These are phyloP conservation scores for Formica aserva DNA, from an alignment of 2,888 invertebrate species.

Conservation along the genomic window DNA sequence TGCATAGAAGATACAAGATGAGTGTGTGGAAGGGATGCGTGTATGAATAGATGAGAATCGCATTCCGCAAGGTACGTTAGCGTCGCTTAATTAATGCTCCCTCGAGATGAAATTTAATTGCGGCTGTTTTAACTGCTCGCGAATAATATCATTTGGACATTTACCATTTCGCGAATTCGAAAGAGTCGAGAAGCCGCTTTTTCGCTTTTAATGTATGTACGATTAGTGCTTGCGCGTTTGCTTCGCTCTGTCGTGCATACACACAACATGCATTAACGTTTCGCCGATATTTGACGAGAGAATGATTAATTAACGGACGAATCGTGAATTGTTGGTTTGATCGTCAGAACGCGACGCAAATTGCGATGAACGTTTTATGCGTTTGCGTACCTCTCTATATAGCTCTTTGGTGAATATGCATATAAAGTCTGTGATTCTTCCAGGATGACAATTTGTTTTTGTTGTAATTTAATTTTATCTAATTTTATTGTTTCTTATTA, in stretches of 20 bases:
- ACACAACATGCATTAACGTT: slow-evolving; percentile 21
- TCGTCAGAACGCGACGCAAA: slow-evolving; percentile 5
- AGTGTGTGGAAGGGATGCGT: background rate
- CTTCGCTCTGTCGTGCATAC: background rate
- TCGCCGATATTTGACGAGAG: slow-evolving; percentile 26
- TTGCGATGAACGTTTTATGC: background rate
- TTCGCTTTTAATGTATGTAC: slow-evolving; percentile 3
- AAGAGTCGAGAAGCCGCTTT: background rate
- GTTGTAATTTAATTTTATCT: background rate
- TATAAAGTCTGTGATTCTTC: background rate
- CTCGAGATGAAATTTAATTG: slow-evolving; percentile 44
- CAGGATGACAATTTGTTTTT: background rate
- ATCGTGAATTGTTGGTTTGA: slow-evolving; percentile 15
- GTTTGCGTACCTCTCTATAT: background rate
- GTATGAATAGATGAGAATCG: slow-evolving; percentile 8
- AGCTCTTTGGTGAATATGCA: background rate
- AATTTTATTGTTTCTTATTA: background rate
- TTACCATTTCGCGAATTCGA: slow-evolving; percentile 28
- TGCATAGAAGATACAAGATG: background rate
- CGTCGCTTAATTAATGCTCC: slow-evolving; percentile 36
- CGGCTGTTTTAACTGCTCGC: slow-evolving; percentile 23
- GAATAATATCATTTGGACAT: slow-evolving; percentile 26
- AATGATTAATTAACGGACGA: slow-evolving; percentile 38
- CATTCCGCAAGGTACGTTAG: slow-evolving; percentile 27
- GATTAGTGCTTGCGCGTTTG: slow-evolving; percentile 1